A percentile compares a stretch with the other conserved stretches of the same genome.
Evolutionary conservation across 2,888 invertebrate genomes (phyloP).

Genomic region (Lasius platythorax): DNA sequence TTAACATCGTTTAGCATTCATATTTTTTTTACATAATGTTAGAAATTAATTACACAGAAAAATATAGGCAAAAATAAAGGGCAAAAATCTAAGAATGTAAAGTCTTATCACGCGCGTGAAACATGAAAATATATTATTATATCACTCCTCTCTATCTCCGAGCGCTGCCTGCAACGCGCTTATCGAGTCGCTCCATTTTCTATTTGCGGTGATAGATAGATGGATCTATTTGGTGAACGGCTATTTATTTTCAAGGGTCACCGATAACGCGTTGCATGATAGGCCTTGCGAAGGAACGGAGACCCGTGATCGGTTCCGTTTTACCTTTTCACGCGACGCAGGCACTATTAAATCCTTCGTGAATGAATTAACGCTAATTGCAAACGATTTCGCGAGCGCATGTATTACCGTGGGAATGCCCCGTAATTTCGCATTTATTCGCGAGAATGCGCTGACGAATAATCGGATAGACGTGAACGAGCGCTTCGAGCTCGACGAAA

Average conservation of each 20-base stretch:
- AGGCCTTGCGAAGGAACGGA: slow-evolving; percentile 2
- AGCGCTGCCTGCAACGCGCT: slow-evolving; percentile 43
- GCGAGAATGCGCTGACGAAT: slow-evolving; percentile 50
- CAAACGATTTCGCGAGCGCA: slow-evolving; percentile 12
- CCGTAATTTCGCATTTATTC: slow-evolving; percentile 47
- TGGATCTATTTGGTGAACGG: slow-evolving; percentile 70
- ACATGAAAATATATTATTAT: background rate
- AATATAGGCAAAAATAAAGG: background rate
- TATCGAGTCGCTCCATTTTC: slow-evolving; percentile 71
- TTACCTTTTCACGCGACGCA: background rate
- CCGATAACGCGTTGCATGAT: slow-evolving; percentile 69
- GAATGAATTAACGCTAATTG: slow-evolving; percentile 48
- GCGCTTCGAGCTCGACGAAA: slow-evolving; percentile 29
- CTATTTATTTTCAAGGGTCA: slow-evolving; percentile 76
- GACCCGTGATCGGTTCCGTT: slow-evolving; percentile 6
- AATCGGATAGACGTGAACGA: slow-evolving; percentile 43
- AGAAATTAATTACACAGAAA: background rate
- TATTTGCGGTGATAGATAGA: slow-evolving; percentile 72
- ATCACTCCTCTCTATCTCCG: background rate
- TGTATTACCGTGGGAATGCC: slow-evolving; percentile 34
- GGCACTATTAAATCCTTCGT: slow-evolving; percentile 37
- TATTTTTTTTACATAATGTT: background rate
- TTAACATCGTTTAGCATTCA: background rate
- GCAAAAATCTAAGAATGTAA: background rate
- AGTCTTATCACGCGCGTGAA: background rate